Percentiles rank a stretch among this genome's conserved stretches.
phyloP scores from a whole-genome alignment of 2,113 vertebrate genomes.

The Salvelinus namaycush region DNA sequence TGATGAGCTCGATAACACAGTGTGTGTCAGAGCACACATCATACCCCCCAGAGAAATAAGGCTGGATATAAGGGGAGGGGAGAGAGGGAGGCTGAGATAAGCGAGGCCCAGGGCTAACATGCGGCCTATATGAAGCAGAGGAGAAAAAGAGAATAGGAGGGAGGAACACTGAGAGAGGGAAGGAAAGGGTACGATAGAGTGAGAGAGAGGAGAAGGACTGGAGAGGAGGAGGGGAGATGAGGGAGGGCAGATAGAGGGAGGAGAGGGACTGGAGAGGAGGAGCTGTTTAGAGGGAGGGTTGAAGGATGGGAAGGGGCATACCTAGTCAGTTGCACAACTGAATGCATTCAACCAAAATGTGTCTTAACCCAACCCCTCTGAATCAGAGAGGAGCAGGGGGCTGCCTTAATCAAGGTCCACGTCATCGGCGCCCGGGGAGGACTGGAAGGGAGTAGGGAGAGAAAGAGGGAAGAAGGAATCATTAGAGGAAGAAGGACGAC shows the following conservation, averaged over 20 bases:
- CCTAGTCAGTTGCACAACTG: too few species aligned
- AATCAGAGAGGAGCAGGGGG: too few species aligned
- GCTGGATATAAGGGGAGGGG: conserved; percentile 41
- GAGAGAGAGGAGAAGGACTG: conserved; percentile 25
- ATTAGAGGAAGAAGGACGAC: conserved; percentile 1
- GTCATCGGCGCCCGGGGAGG: not conserved
- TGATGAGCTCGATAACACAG: conserved; percentile 60
- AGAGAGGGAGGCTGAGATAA: conserved; percentile 51
- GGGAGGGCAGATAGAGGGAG: conserved; percentile 13
- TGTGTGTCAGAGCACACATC: conserved; percentile 28
- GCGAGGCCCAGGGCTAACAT: conserved; percentile 45
- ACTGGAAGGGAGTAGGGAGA: not conserved
- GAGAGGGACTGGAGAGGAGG: conserved; percentile 18
- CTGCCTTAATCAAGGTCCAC: too few species aligned
- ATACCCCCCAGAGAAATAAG: conserved; percentile 64
- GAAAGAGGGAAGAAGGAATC: conserved; percentile 1
- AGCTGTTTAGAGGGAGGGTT: not conserved
- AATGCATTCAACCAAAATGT: too few species aligned
- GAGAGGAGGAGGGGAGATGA: conserved; percentile 3
- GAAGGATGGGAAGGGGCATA: too few species aligned
- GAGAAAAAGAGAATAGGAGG: conserved; percentile 3
- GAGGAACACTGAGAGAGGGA: conserved; percentile 12
- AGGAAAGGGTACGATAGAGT: conserved; percentile 14
- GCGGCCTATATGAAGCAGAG: conserved; percentile 48
- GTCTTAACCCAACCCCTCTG: too few species aligned